Conservation (phyloP, 2,113 vertebrate species). For the Podarcis raffonei region DNA sequence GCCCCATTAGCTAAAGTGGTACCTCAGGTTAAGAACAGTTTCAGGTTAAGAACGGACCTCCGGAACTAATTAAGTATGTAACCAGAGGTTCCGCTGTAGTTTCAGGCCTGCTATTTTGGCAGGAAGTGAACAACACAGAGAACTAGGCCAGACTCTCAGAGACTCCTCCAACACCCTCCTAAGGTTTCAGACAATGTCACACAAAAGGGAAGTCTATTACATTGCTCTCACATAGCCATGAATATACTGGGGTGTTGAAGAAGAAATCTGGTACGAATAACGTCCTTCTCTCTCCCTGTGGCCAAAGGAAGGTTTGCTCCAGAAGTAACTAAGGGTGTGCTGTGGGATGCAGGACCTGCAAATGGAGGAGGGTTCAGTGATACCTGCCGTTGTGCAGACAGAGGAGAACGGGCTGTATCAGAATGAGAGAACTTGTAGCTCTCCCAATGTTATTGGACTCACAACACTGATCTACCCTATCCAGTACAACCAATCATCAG, state of each 20-base stretch:
- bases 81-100: no score
- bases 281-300: neutral
- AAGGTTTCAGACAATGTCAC: neutral
- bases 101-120: no score
- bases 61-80: no score
- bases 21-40: no score
- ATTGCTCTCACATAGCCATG: neutral
- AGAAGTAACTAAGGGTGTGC: neutral
- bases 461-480: neutral
- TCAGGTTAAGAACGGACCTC: no score
- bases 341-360: no score
- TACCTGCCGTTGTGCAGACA: neutral
- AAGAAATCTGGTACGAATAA: neutral
- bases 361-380: no score
- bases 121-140: neutral
- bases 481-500: neutral
- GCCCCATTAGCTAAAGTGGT: no score
- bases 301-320: neutral
- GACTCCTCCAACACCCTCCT: no score
- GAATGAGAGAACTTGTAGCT: no score
- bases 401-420: no score
- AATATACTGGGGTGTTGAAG: neutral
- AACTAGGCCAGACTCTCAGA: neutral
- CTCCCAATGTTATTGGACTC: neutral
- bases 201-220: neutral